Base-by-base conservation (phyloP, 2,797 vertebrate species). In the Cirrhinus mrigala region DNA sequence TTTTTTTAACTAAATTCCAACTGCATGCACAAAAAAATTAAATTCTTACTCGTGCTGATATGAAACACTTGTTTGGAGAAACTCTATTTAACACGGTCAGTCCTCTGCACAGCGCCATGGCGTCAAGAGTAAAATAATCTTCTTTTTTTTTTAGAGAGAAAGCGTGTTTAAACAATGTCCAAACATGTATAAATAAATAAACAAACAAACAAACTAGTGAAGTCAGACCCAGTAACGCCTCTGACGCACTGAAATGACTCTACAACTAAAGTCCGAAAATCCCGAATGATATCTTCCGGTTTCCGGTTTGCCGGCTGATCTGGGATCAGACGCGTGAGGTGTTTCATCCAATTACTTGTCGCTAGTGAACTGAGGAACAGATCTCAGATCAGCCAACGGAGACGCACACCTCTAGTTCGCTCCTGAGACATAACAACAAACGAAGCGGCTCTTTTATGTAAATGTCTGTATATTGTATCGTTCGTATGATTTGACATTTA, bases 221-320 rank as follows among this genome's bases (percentile, higher is more conserved):
- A 85, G 76, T 33, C 14, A 16, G 22, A 64, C 27, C 20, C 68
- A 52, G 2, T 2, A 24, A 37, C 12, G 48, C 3, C 16, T 56
- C 69, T 7, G 9, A 48, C 11, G 6, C 1, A 71, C 3, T 54
- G 6, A 54, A 54, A 71, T 44, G 62, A 85, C 76, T 74, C 54
- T 24, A 69, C 4, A 18, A 69, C 40, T 69, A 56, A 84, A 85
- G 68, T 85, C 75, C 75, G 16, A 22, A 24, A 58, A 44, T n/a
- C 75, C 40, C n/a, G 48, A 12, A 52, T 3, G 6, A 24, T 15
- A 1, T 74, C 66, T 85, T 85, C 83, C 83, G 40, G 83, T 79
- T 85, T 85, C 83, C 77, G 56, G 83, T 85, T 79, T 24, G 20
- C 6, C 1, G 5, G 27, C 46, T 52, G 77, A 74, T 64, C 68